These are phyloP conservation scores for Condylura cristata DNA, from an alignment of 2,113 vertebrate genomes.

Conservation along the genomic window DNA sequence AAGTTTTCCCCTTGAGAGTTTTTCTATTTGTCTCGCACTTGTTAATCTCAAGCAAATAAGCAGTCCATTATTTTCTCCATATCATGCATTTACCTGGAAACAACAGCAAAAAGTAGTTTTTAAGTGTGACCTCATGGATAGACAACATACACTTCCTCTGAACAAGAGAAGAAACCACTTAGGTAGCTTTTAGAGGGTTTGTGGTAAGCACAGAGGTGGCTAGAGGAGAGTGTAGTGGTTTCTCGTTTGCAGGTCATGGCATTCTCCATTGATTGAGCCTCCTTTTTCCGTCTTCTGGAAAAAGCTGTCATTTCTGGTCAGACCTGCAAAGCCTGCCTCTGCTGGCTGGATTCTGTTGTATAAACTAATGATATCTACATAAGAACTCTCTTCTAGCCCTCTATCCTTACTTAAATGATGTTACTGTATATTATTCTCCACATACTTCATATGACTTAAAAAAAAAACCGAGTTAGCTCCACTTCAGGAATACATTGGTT, in stretches of 20 bases:
- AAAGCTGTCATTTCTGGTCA: background rate
- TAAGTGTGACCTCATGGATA: too few species aligned
- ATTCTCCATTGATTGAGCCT: background rate
- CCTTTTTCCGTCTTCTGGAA: background rate
- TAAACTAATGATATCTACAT: background rate
- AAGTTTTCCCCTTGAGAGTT: background rate
- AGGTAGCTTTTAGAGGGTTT: background rate
- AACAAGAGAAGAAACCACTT: background rate
- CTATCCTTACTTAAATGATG: background rate
- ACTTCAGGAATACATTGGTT: background rate
- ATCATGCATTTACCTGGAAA: background rate
- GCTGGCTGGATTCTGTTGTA: background rate
- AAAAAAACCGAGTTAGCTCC: background rate
- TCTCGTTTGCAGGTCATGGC: background rate
- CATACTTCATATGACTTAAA: background rate
- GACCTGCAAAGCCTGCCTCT: background rate
- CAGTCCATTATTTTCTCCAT: background rate
- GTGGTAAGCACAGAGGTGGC: background rate
- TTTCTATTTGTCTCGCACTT: background rate
- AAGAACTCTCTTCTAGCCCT: background rate
- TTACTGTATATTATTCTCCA: background rate
- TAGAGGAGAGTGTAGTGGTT: background rate
- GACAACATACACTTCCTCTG: background rate
- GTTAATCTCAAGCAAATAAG: too few species aligned
- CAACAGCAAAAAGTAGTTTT: background rate